Evolutionary conservation across 2,888 invertebrate genomes (phyloP).

Genomic region (Harpalus rufipes): DNA sequence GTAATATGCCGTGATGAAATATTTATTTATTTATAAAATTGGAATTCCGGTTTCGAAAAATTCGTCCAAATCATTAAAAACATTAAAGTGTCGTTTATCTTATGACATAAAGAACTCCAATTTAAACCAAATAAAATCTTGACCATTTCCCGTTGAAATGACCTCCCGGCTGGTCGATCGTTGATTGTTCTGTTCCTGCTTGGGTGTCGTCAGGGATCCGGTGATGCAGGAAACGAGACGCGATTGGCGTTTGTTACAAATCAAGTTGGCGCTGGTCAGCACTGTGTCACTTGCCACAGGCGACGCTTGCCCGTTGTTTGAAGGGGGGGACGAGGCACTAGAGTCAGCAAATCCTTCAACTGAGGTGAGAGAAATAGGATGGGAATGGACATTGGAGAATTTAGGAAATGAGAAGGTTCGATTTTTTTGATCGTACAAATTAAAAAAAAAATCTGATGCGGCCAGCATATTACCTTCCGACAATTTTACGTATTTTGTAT

Average conservation of each 20-base stretch:
- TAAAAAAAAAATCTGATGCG: too few species aligned
- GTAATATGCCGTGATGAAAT: too few species aligned
- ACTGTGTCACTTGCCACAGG: slow-evolving; percentile 57
- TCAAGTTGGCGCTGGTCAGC: slow-evolving; percentile 70
- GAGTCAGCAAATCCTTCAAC: slow-evolving; percentile 8
- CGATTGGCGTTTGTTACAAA: slow-evolving; percentile 71
- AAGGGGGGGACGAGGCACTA: slow-evolving; percentile 6
- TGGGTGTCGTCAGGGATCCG: slow-evolving; percentile 68
- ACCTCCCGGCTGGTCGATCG: slow-evolving; percentile 68
- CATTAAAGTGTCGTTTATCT: background rate
- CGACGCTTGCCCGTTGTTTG: background rate
- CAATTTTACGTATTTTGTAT: too few species aligned
- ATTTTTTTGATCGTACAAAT: too few species aligned
- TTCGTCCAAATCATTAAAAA: too few species aligned
- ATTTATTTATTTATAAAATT: too few species aligned
- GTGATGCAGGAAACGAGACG: slow-evolving; percentile 71
- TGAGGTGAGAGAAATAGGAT: background rate
- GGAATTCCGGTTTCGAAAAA: too few species aligned
- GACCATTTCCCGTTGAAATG: too few species aligned
- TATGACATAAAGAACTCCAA: too few species aligned
- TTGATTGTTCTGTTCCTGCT: slow-evolving; percentile 5
- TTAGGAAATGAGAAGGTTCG: too few species aligned
- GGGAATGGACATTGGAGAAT: background rate
- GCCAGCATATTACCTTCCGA: too few species aligned
- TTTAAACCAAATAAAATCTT: too few species aligned